A percentile compares a stretch with the other conserved stretches of the same genome.
These are phyloP conservation scores for Aphrocallistes beatrix DNA, from an alignment of 37 sponge, comb jelly and placozoan genomes.

Conservation along the genomic window DNA sequence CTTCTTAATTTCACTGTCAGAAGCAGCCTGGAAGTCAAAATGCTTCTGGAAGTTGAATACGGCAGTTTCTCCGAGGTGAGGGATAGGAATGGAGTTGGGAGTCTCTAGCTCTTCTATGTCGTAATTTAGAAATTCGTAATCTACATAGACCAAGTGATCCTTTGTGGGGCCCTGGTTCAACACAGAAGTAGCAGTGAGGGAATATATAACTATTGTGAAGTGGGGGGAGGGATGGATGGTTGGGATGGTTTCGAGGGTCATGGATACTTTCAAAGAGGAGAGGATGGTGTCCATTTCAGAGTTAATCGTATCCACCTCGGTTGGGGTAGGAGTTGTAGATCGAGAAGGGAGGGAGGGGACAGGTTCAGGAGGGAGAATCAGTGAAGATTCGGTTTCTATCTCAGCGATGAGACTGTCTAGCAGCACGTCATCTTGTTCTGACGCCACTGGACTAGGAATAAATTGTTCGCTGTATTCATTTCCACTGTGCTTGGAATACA, in stretches of 20 bases:
- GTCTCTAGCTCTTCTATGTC: conserved; percentile 59
- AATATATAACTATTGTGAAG: neutral
- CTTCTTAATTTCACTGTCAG: neutral
- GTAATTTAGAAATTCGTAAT: conserved; percentile 60
- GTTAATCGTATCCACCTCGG: neutral
- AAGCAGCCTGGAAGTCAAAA: neutral
- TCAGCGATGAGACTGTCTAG: neutral
- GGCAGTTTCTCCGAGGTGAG: conserved; percentile 29
- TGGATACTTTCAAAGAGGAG: neutral
- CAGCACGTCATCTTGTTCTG: neutral
- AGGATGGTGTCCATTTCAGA: neutral
- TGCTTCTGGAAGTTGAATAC: conserved; percentile 50
- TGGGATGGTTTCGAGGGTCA: neutral
- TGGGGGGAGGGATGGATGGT: neutral
- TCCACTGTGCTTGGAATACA: no score
- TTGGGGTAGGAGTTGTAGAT: neutral
- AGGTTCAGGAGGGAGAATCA: neutral
- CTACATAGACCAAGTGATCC: conserved; percentile 43
- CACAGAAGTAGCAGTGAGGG: neutral
- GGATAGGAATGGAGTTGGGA: conserved; percentile 31
- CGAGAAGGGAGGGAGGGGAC: neutral
- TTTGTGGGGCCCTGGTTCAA: neutral
- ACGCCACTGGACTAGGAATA: neutral
- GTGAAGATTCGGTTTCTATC: neutral
- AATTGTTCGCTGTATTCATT: no score